Percentiles rank a stretch among this genome's conserved stretches.
Evolutionary conservation across 2,113 vertebrate genomes (phyloP).

Genomic region (Sebastes fasciatus): DNA sequence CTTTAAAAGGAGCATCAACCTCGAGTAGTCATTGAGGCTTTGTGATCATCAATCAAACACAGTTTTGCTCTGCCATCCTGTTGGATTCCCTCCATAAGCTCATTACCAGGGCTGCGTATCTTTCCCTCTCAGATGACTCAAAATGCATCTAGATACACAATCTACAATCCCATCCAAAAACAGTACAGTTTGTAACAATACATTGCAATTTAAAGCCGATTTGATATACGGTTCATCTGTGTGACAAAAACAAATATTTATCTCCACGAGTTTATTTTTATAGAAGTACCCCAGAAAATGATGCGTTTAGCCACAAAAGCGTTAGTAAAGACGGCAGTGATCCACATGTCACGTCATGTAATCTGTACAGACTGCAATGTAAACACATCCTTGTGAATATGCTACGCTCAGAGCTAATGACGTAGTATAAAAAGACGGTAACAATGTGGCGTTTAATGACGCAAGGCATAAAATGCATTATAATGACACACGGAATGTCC

Average conservation of each 20-base stretch:
- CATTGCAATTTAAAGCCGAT: not conserved
- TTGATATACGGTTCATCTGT: not conserved
- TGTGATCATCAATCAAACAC: conserved; percentile 10
- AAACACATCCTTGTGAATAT: too few species aligned
- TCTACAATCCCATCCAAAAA: not conserved
- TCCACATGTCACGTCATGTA: too few species aligned
- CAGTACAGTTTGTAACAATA: not conserved
- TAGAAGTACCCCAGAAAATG: not conserved
- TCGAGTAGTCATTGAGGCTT: not conserved
- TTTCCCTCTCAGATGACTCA: not conserved
- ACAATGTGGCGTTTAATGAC: too few species aligned
- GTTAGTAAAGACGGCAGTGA: not conserved
- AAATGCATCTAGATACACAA: not conserved
- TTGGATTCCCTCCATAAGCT: conserved; percentile 10
- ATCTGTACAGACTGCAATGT: too few species aligned
- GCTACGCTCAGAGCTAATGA: too few species aligned
- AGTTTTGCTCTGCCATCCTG: not conserved
- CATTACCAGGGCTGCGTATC: not conserved
- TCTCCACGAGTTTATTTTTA: not conserved
- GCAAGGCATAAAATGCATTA: too few species aligned
- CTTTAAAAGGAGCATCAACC: conserved; percentile 27
- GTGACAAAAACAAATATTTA: not conserved
- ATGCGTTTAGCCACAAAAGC: not conserved
- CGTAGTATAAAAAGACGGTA: too few species aligned
- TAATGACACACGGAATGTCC: too few species aligned